Evolutionary conservation across 2,797 vertebrate species (phyloP).

Genomic region (Chelmon rostratus): DNA sequence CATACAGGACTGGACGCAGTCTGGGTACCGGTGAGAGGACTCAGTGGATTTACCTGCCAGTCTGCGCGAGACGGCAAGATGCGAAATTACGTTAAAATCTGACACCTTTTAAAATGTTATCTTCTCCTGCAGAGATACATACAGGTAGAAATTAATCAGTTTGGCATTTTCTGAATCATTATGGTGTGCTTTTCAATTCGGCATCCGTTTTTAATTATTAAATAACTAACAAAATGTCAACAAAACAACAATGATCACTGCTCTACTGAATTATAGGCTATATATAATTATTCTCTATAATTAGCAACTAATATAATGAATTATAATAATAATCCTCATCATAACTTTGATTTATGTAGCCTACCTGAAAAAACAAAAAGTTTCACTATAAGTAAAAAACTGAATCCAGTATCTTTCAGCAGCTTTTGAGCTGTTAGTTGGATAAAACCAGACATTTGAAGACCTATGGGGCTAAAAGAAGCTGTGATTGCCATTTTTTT

Average conservation of each 20-base stretch:
- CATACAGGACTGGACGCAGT: neutral
- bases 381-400: no score
- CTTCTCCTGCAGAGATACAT: no score
- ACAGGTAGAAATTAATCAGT: fast-evolving
- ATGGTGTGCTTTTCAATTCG: neutral
- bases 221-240: neutral
- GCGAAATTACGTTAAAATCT: neutral
- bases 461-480: no score
- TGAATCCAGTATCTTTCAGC: no score
- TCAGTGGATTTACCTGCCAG: neutral
- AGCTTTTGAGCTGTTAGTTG: no score
- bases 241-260: neutral
- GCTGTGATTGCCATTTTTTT: no score
- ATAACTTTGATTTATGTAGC: no score
- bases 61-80: neutral
- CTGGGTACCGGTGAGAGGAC: neutral
- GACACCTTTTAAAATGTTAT: fast-evolving
- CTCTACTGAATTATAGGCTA: neutral
- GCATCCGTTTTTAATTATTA: neutral
- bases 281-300: no score
- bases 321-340: no score
- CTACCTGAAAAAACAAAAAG: no score
- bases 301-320: no score
- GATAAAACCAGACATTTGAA: no score
- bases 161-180: neutral